Evolutionary conservation across 2,113 vertebrate genomes (phyloP), one percentile per base, ranked within the genome.

Genomic region (Siphamia tubifer): DNA sequence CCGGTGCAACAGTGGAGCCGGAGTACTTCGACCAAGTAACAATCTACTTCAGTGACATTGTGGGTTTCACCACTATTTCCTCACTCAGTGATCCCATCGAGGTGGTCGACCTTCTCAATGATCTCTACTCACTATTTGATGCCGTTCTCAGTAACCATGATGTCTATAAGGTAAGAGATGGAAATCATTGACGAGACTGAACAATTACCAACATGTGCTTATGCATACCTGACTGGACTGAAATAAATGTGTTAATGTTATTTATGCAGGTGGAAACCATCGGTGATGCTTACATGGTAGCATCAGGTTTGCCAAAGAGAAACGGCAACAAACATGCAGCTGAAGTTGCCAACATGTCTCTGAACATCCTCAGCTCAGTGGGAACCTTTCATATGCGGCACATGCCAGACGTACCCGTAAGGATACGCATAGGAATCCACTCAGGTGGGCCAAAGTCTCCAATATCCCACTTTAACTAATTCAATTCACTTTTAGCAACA

Each of bases 21-120:
- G 96, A 98, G 69, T 95, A 95, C 75, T 99, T 98, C 67, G 95
- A 98, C 65, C 91, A 96, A 77, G 95, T 99, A 81, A 97, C 94
- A 1, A 95, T 98, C 85, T 98, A 98, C 89, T 98, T 99, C 90
- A 99, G 94, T 6, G 96, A 96, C 70, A 96, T 97, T 0, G 94
- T 96, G 28, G 94, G 95, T 13, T 96, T 96, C 85, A 97, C 94
- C 0, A 98, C 95, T 39, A 97, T 98, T 87, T 98, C 95, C 4
- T 95, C 96, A 12, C 94, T 98, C 64, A 98, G 95, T 17, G 95
- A 98, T 31, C 95, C 95, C 54, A 96, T 95, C 10, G 95, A 97
- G 76, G 94, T 98, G 51, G 96, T 98, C 2, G 94, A 98, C 83
- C 95, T 98, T 42, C 92, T 99, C 25, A 99, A 98, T 43, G 95